Evolutionary conservation across 2,888 invertebrate genomes (phyloP).

Genomic region (Achlya flavicornis): DNA sequence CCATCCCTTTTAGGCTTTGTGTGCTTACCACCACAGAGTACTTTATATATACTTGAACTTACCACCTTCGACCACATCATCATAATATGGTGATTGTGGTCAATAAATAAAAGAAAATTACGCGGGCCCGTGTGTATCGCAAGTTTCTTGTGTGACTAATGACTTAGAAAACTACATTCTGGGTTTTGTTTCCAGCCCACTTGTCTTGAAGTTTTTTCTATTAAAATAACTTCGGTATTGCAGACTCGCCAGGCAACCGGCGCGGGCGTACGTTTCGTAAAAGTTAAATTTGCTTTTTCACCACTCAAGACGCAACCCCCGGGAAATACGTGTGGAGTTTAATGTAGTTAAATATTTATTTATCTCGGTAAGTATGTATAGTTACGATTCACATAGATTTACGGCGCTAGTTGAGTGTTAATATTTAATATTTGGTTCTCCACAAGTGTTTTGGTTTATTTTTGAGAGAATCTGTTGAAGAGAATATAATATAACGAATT

Average conservation of each 20-base stretch:
- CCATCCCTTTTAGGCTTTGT: too few species aligned
- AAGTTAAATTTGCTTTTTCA: conserved; percentile 47
- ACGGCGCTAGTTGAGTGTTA: not conserved
- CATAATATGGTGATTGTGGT: too few species aligned
- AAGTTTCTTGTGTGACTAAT: conserved; percentile 45
- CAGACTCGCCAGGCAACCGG: conserved; percentile 8
- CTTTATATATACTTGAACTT: too few species aligned
- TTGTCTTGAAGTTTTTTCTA: conserved; percentile 54
- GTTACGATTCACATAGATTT: conserved; percentile 14
- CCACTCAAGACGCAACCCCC: conserved; percentile 19
- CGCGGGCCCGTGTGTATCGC: conserved; percentile 24
- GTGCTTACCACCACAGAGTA: too few species aligned
- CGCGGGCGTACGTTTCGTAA: conserved; percentile 20
- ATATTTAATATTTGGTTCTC: not conserved
- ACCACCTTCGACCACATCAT: too few species aligned
- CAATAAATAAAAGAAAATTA: not conserved
- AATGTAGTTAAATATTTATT: conserved; percentile 48
- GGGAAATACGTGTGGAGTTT: conserved; percentile 40
- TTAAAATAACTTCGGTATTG: conserved; percentile 45
- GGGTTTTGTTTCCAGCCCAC: conserved; percentile 40
- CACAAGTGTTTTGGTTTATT: not conserved
- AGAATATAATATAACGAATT: too few species aligned
- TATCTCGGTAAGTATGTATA: conserved; percentile 24
- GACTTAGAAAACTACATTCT: conserved; percentile 56
- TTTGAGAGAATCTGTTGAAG: not conserved